phyloP scores from a whole-genome alignment of 1,140 invertebrate genomes.

The Drosophila subobscura region DNA sequence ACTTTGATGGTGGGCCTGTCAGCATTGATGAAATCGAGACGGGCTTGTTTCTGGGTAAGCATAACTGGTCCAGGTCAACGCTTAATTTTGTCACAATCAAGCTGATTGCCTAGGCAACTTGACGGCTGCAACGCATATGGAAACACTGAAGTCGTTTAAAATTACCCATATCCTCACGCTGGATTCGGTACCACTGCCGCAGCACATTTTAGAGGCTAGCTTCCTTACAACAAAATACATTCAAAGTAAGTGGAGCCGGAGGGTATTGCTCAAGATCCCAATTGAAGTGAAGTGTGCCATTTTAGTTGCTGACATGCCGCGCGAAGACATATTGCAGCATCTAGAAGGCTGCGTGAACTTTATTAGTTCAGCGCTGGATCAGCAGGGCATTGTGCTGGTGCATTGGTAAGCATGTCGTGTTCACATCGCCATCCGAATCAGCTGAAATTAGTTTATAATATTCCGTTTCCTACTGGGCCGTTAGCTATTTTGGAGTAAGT shows the following conservation, averaged over 20 bases:
- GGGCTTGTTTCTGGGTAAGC: slow-evolving; percentile 88
- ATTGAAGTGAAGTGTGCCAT: slow-evolving; percentile 43
- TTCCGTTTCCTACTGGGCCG: background rate
- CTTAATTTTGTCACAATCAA: slow-evolving; percentile 1
- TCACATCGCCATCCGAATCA: no score
- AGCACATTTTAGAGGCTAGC: slow-evolving; percentile 87
- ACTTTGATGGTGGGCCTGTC: slow-evolving; percentile 87
- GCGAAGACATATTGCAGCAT: slow-evolving; percentile 91
- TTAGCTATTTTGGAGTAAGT: slow-evolving; percentile 92
- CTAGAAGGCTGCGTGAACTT: slow-evolving; percentile 90
- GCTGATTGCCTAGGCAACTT: slow-evolving; percentile 87
- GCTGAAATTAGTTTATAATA: background rate
- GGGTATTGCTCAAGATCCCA: background rate
- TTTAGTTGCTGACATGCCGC: slow-evolving; percentile 90
- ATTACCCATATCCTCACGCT: slow-evolving; percentile 92
- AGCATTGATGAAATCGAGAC: slow-evolving; percentile 89
- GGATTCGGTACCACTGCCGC: slow-evolving; percentile 91
- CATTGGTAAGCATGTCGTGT: slow-evolving; percentile 87
- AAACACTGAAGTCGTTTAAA: slow-evolving; percentile 87
- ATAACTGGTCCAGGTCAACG: background rate
- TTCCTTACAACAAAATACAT: slow-evolving; percentile 90
- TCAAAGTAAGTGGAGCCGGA: slow-evolving; percentile 85
- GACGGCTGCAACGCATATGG: slow-evolving; percentile 89
- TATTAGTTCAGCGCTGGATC: slow-evolving; percentile 86
- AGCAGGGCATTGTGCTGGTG: slow-evolving; percentile 88